phyloP scores from a whole-genome alignment of 2,797 vertebrate genomes.

The Enteromius viviparus region DNA sequence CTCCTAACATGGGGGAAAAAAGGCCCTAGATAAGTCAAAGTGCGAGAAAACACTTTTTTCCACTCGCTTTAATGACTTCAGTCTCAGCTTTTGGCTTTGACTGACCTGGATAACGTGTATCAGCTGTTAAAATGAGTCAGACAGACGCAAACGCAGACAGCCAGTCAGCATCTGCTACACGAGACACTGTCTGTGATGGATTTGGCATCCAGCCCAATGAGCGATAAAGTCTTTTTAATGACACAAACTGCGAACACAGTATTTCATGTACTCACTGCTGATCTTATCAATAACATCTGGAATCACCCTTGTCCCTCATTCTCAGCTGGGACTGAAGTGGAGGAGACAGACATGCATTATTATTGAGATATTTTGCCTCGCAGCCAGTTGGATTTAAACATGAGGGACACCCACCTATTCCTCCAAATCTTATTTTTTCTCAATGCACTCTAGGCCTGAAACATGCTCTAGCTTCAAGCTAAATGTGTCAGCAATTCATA shows the following conservation, averaged over 20 bases:
- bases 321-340: constrained; percentile 10
- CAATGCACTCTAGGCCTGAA: not conserved
- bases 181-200: constrained; percentile 33
- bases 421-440: constrained; percentile 7
- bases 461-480: constrained; percentile 1
- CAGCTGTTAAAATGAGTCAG: constrained; percentile 59
- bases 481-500: constrained; percentile 29
- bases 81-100: constrained; percentile 26
- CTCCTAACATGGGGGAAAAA: not conserved
- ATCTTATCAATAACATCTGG: constrained; percentile 33
- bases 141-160: constrained; percentile 32
- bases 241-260: constrained; percentile 17
- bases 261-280: not conserved
- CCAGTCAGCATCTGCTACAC: constrained; percentile 44
- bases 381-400: constrained; percentile 23
- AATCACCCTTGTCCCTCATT: constrained; percentile 23
- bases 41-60: not conserved
- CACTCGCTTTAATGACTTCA: constrained; percentile 13
- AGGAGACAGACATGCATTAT: constrained; percentile 4
- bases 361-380: not conserved
- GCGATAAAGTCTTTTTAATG: constrained; percentile 44
- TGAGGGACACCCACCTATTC: not conserved
- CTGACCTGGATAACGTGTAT: constrained; percentile 45
- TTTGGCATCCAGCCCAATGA: constrained; percentile 35
- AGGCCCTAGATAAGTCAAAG: not conserved